Evolutionary conservation across 2,113 vertebrate genomes (phyloP).

Genomic region (Odocoileus virginianus): DNA sequence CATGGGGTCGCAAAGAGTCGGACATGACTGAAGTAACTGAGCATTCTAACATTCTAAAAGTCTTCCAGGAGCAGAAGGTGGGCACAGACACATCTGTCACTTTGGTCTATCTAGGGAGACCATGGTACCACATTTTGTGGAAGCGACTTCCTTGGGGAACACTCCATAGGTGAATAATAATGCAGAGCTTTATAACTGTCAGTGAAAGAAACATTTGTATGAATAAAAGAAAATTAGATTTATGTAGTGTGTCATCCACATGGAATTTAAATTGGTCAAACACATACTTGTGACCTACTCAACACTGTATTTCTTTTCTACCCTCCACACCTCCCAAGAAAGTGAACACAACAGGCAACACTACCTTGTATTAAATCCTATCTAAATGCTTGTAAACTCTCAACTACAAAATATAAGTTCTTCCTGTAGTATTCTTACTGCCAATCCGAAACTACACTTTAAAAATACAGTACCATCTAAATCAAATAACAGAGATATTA

Average conservation of each 20-base stretch:
- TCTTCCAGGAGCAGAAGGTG: not conserved
- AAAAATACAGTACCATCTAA: not conserved
- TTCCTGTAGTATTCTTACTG: not conserved
- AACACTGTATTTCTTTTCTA: not conserved
- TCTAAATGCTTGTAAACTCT: not conserved
- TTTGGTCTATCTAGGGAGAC: not conserved
- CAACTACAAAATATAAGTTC: not conserved
- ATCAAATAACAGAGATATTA: not conserved
- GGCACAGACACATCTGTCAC: not conserved
- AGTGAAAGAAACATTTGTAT: not conserved
- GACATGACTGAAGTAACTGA: not conserved
- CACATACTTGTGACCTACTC: not conserved
- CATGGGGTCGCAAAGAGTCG: not conserved
- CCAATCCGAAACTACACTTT: not conserved
- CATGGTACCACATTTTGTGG: not conserved
- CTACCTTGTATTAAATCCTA: not conserved
- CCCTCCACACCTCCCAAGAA: not conserved
- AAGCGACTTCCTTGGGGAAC: not conserved
- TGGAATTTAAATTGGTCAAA: constrained; percentile 36
- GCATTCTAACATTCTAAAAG: not conserved
- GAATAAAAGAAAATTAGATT: constrained; percentile 13
- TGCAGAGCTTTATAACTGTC: not conserved
- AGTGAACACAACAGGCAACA: not conserved
- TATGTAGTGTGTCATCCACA: not conserved
- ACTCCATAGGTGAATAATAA: not conserved